Conservation (phyloP, 2,797 vertebrate species). For the Pelochelys cantorii region DNA sequence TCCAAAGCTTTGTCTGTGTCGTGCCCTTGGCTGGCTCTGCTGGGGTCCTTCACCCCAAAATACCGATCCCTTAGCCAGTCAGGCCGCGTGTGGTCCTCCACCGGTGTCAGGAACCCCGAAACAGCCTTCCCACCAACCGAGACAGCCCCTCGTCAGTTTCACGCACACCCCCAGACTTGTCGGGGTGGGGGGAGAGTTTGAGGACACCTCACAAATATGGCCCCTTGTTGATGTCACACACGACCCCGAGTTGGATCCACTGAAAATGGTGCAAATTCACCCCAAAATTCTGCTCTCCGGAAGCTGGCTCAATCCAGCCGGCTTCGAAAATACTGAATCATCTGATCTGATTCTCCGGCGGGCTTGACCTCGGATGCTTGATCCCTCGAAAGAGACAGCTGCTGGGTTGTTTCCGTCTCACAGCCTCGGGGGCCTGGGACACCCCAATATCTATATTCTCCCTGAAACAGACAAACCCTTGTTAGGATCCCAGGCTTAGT, state of each 20-base stretch:
- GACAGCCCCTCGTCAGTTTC: not conserved
- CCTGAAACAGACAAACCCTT: not conserved
- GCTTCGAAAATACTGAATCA: not conserved
- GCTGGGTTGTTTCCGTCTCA: not conserved
- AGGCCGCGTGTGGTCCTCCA: fast-evolving
- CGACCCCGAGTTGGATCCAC: not conserved
- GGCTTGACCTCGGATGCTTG: not conserved
- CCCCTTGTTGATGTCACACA: not conserved
- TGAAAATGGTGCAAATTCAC: not conserved
- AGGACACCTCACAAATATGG: not conserved
- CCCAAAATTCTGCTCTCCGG: not conserved
- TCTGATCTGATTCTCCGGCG: not conserved
- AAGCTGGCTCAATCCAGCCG: too few species aligned
- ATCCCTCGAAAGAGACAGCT: fast-evolving
- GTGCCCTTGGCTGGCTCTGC: not conserved
- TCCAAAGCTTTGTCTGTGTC: not conserved
- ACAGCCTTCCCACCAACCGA: not conserved
- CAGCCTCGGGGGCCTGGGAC: not conserved
- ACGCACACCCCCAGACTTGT: not conserved
- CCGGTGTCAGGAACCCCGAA: not conserved
- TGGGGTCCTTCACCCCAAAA: not conserved
- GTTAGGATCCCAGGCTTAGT: not conserved
- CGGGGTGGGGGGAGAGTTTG: not conserved
- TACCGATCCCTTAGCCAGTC: fast-evolving
- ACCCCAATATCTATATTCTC: not conserved